Conservation (phyloP, 2,888 invertebrate genomes). For the Chymomyza caudatula region DNA sequence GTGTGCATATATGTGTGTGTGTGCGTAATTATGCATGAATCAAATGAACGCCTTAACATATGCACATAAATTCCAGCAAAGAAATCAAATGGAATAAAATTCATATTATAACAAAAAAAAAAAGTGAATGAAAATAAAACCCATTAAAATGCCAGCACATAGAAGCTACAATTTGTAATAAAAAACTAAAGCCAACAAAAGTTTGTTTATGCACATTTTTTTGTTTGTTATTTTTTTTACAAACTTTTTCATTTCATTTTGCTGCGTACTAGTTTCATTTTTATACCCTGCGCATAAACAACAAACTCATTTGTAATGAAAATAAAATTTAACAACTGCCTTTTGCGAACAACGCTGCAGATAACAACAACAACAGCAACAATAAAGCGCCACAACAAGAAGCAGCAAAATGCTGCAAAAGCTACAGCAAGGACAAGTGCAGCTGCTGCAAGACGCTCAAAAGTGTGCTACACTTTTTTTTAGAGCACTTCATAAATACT, state of each 20-base stretch:
- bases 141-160: conserved; percentile 61
- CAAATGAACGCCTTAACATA: conserved; percentile 22
- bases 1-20: neutral
- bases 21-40: conserved; percentile 3
- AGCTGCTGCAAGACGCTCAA: conserved; percentile 36
- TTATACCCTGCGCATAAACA: conserved; percentile 42
- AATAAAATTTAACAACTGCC: conserved; percentile 55
- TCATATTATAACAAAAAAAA: neutral
- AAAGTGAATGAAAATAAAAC: conserved; percentile 39
- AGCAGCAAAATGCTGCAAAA: neutral
- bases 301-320: conserved; percentile 57
- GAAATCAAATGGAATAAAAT: neutral
- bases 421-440: conserved; percentile 47
- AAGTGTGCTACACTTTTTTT: conserved; percentile 60
- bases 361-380: conserved; percentile 1
- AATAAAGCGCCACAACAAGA: conserved; percentile 26
- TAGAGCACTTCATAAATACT: conserved; percentile 2
- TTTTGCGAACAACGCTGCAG: neutral
- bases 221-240: conserved; percentile 14
- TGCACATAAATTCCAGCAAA: conserved; percentile 61
- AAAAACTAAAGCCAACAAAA: conserved; percentile 43
- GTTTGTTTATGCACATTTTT: too few species aligned
- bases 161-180: conserved; percentile 50
- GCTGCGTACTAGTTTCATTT: conserved; percentile 19
- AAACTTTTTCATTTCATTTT: conserved; percentile 36